These are phyloP conservation scores for Ardeotis arabs DNA, from an alignment of 2,113 vertebrate species.

Conservation along the genomic window DNA sequence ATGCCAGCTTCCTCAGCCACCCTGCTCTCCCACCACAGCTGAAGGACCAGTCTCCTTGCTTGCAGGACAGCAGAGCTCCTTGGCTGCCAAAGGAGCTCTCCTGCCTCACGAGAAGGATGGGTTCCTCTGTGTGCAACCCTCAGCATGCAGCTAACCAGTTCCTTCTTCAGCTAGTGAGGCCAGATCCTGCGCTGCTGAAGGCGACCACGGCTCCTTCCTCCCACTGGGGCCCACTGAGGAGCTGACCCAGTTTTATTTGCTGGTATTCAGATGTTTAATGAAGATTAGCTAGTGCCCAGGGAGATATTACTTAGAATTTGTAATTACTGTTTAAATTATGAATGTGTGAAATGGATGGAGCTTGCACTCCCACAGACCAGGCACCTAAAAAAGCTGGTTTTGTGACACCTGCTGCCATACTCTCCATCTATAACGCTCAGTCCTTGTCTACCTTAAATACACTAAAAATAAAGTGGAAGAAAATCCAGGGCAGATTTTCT, in stretches of 20 bases:
- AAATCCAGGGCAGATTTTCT: neutral
- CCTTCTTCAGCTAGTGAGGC: neutral
- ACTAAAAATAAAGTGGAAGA: neutral
- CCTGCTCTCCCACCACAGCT: neutral
- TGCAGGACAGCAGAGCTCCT: neutral
- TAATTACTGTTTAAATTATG: constrained; percentile 19
- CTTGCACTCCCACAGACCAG: neutral
- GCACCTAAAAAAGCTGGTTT: neutral
- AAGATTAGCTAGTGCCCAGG: constrained; percentile 17
- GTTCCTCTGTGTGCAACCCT: neutral
- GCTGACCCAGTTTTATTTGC: neutral
- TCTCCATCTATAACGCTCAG: neutral
- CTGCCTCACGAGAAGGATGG: fast-evolving
- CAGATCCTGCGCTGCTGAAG: neutral
- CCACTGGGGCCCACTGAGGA: neutral
- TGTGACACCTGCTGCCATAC: neutral
- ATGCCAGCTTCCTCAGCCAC: too few species aligned
- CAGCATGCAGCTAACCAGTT: fast-evolving
- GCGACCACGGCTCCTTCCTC: neutral
- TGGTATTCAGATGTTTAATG: constrained; percentile 41
- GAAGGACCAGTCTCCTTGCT: neutral
- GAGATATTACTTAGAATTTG: constrained; percentile 23
- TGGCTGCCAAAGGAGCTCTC: neutral
- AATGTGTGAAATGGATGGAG: neutral
- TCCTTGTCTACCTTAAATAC: neutral